Conservation (phyloP, 2,797 vertebrate species). For the Pseudomugil tenellus region DNA sequence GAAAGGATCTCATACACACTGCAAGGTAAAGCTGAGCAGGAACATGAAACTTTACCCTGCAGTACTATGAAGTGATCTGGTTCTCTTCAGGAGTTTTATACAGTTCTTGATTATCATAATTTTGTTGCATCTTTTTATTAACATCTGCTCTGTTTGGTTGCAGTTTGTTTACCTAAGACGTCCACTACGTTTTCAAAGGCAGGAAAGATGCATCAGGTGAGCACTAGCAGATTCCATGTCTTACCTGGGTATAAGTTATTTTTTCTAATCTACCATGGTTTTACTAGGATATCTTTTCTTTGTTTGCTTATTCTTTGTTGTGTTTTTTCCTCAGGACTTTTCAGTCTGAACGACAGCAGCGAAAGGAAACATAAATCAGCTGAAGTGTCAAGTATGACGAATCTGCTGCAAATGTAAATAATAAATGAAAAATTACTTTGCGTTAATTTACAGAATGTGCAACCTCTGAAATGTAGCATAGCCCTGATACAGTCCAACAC, state of each 20-base stretch:
- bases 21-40: not conserved
- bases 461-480: constrained; percentile 34
- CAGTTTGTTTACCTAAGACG: constrained; percentile 83
- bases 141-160: constrained; percentile 39
- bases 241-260: constrained; percentile 2
- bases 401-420: constrained; percentile 65
- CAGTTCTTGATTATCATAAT: not conserved
- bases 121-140: not conserved
- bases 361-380: constrained; percentile 40
- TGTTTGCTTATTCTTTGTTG: not conserved
- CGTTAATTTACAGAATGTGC: constrained; percentile 49
- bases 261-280: not conserved
- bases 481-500: constrained; percentile 5
- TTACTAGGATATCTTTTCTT: constrained; percentile 1
- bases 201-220: constrained; percentile 66
- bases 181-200: constrained; percentile 49
- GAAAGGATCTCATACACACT: not conserved
- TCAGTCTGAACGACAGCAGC: constrained; percentile 34
- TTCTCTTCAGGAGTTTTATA: constrained; percentile 10
- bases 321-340: constrained; percentile 48
- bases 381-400: constrained; percentile 46
- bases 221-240: constrained; percentile 4
- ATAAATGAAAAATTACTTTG: constrained; percentile 61
- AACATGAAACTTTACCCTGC: not conserved
- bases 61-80: not conserved